Base-by-base conservation (phyloP, 2,113 vertebrate genomes). In the Dipodomys stephensi region DNA sequence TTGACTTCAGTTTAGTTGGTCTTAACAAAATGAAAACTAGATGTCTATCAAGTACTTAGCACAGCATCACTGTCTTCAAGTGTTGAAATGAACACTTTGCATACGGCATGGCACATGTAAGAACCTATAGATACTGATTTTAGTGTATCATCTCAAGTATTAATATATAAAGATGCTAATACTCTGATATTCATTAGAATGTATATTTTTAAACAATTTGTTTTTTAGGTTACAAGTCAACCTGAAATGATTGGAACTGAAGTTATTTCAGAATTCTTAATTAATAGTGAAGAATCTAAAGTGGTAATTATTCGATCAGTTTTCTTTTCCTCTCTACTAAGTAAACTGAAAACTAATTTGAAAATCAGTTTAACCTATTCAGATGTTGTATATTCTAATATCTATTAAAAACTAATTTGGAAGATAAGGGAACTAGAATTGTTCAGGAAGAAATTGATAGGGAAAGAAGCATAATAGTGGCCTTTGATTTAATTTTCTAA, bases 211-310 rank as follows among this genome's bases (percentile, higher is more conserved):
- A 88, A 95, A n/a, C 60, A 92, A 22, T 94, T 95, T 97, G 10
- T 96, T 81, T 97, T 97, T 83, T 96, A 99, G 99, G 95, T 96
- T 92, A 90, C 18, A 0, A 94, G 95, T 76, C 97, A 97, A 83
- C 97, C 98, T 95, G 98, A 98, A 87, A 94, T 98, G 79, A 99
- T 99, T 95, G 99, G 98, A 91, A 98, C 98, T 77, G 99, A 99
- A 98, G 98, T 99, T 96, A 99, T 99, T 98, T 96, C 96, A 94
- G 99, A 99, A 96, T 99, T 99, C 97, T 96, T 97, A 84, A 97
- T 99, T 97, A 98, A 98, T 88, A 98, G 98, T 77, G 99, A 99
- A 97, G 99, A 99, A 97, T 99, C 99, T 69, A 99, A 99, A 99
- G 97, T 98, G 98, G 99, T 99, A 97, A 98, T 93, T 97, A 18